A percentile compares a stretch with the other conserved stretches of the same genome.
phyloP scores from a whole-genome alignment of 2,888 invertebrate species.

The Tuberolachnus salignus region DNA sequence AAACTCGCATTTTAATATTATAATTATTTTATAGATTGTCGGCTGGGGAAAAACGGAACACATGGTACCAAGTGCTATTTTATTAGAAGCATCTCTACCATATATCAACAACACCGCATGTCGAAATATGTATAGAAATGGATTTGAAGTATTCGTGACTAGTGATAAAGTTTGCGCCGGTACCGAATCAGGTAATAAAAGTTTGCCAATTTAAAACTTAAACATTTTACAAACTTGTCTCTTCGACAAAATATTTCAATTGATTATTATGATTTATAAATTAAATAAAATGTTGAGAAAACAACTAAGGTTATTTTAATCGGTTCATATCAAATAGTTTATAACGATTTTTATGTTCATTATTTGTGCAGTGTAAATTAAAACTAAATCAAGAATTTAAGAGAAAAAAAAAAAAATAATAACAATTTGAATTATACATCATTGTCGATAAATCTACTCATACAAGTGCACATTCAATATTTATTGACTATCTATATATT shows the following conservation, averaged over 20 bases:
- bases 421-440: no score
- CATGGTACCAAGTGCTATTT: no score
- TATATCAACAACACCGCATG: slow-evolving; percentile 58
- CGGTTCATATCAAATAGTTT: background rate
- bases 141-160: slow-evolving; percentile 58
- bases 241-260: background rate
- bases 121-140: slow-evolving; percentile 28
- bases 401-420: no score
- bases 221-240: background rate
- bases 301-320: background rate
- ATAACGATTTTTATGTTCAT: no score
- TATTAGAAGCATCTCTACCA: slow-evolving; percentile 56
- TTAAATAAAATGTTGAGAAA: background rate
- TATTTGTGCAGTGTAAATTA: no score
- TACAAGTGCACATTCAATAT: no score
- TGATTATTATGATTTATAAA: background rate
- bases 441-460: no score
- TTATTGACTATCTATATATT: no score
- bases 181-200: background rate
- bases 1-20: no score
- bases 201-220: background rate
- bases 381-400: no score
- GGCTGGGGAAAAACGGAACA: no score
- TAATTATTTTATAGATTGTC: no score
- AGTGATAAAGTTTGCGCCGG: slow-evolving; percentile 60